Evolutionary conservation across 2,888 invertebrate genomes (phyloP).

Genomic region (Drosophila anceps): DNA sequence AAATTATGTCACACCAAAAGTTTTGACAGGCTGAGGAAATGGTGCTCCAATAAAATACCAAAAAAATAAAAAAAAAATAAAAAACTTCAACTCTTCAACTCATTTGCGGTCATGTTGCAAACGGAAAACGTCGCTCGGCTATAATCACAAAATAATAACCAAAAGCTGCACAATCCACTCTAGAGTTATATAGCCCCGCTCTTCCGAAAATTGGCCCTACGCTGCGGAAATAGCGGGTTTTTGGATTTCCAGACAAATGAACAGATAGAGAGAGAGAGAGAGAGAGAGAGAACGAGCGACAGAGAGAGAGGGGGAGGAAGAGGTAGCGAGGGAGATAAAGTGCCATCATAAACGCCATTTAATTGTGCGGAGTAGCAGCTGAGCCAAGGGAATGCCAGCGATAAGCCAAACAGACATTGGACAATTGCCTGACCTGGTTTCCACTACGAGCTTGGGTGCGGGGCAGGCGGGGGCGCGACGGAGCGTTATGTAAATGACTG

Average conservation of each 20-base stretch:
- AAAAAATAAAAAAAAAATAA: constrained; percentile 5
- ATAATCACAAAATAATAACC: constrained; percentile 71
- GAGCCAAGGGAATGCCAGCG: constrained; percentile 29
- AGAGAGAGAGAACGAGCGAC: constrained; percentile 2
- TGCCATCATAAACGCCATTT: constrained; percentile 68
- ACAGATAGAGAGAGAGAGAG: constrained; percentile 4
- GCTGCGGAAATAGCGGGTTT: constrained; percentile 52
- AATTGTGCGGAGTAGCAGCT: constrained; percentile 45
- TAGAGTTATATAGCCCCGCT: constrained; percentile 35
- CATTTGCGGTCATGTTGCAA: constrained; percentile 59
- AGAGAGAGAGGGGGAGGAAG: constrained; percentile 10
- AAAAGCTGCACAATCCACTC: constrained; percentile 43
- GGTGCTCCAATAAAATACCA: constrained; percentile 47
- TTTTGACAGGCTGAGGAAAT: constrained; percentile 55
- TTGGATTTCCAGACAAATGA: constrained; percentile 13
- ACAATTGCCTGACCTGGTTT: constrained; percentile 71
- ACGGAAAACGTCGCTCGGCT: constrained; percentile 59
- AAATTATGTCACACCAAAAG: constrained; percentile 61
- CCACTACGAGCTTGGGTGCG: constrained; percentile 24
- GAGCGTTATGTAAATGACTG: constrained; percentile 65
- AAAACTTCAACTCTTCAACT: constrained; percentile 38
- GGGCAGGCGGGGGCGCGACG: background rate
- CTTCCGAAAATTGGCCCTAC: constrained; percentile 38
- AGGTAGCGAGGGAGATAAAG: constrained; percentile 39
- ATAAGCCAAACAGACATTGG: constrained; percentile 56